These are phyloP conservation scores for Chloroclystis v-ata DNA, from an alignment of 2,888 invertebrate species.

Conservation along the genomic window DNA sequence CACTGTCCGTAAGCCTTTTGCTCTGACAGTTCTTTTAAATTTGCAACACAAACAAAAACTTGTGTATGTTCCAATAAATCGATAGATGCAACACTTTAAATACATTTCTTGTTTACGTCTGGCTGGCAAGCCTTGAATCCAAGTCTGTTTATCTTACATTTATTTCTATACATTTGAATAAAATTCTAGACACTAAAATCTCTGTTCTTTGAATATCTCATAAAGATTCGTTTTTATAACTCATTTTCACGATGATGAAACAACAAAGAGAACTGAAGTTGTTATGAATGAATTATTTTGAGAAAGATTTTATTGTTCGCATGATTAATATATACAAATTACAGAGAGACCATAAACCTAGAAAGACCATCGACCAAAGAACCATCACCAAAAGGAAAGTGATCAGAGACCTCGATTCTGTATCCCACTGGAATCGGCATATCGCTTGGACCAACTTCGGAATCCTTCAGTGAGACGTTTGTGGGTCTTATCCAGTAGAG, in stretches of 20 bases:
- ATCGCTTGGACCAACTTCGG: conserved; percentile 64
- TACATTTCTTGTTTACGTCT: conserved; percentile 20
- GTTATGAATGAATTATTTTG: background rate
- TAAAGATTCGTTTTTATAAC: conserved; percentile 1
- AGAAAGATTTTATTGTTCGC: background rate
- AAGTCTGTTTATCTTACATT: conserved; percentile 12
- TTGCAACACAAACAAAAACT: too few relatives aligned
- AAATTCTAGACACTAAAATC: conserved; percentile 3
- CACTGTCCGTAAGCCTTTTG: too few relatives aligned
- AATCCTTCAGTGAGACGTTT: conserved; percentile 57
- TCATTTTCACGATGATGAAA: background rate
- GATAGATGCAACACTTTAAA: conserved; percentile 8
- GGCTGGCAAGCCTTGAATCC: conserved; percentile 12
- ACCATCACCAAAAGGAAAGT: conserved; percentile 50
- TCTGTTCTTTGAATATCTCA: conserved; percentile 8
- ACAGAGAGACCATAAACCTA: conserved; percentile 4
- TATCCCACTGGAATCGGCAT: conserved; percentile 58
- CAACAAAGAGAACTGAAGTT: background rate
- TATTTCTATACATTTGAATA: conserved; percentile 10
- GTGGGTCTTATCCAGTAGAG: conserved; percentile 86
- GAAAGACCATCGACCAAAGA: conserved; percentile 15
- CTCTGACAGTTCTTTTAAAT: too few relatives aligned
- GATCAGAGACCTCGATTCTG: conserved; percentile 59
- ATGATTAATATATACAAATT: background rate
- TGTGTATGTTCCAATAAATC: too few relatives aligned